Evolutionary conservation across 2,113 vertebrate genomes (phyloP), one percentile per base, ranked within the genome.

Genomic region (Uria aalge): DNA sequence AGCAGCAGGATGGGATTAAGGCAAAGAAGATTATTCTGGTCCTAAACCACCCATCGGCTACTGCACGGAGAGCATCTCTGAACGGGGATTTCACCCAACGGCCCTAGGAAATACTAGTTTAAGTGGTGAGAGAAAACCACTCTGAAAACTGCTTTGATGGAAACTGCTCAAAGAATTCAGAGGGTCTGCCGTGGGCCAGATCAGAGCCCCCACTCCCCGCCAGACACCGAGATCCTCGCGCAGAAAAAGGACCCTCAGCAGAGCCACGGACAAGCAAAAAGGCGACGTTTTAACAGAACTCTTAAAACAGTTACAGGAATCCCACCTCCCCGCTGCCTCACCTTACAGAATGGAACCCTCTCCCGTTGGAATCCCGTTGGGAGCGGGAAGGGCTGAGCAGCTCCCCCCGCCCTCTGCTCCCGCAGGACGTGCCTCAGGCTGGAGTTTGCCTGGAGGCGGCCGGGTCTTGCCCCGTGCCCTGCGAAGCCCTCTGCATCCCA

Each of bases 21-120:
- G 69, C 85, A 74, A 88, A 93, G 92, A 68, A 68, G 91, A 93
- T 92, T 71, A 90, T 59, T 72, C 63, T 57, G 63, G 67, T 90
- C 74, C 85, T 87, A 84, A 87, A 1, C 23, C 72, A 80, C 57
- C 89, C 83, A 57, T 29, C 0, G 0, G 83, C 89, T 72, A 43
- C 68, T 26, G 64, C 84, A 43, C 2, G 0, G 23, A 50, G 56
- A 84, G 59, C 73, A 55, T 43, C 67, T 64, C 45, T 12, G 16
- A 57, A 9, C 2, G 1, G 50, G 57, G 57, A 52, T 64, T 80
- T 88, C 59, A 62, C 55, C 40, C 63, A 9, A 12, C 14, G 52
- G 81, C 88, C 69, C 67, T 40, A 59, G 77, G 78, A 92, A 85
- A 90, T 43, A 20, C 2, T 21, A 26, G 55, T 24, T 76, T 66